These are phyloP conservation scores for Erpobdella octoculata DNA, from an alignment of 2,888 invertebrate species.

Conservation along the genomic window DNA sequence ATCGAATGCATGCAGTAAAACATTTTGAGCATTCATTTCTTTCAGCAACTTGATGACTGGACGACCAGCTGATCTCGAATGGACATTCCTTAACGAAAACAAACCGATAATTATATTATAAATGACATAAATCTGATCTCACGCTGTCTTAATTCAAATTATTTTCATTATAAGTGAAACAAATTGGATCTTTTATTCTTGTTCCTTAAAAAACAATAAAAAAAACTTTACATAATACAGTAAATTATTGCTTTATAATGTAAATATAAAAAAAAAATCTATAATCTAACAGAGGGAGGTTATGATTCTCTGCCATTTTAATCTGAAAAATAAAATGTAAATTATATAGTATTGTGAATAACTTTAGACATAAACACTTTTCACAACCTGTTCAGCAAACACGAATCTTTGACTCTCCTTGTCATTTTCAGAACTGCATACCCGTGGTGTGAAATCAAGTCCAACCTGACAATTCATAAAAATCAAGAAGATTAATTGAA, in stretches of 20 bases:
- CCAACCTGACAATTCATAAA: conserved; percentile 45
- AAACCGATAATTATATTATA: too few relatives aligned
- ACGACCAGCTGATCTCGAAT: conserved; percentile 53
- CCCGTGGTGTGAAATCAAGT: conserved; percentile 52
- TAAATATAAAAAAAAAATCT: not conserved
- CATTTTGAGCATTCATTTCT: conserved; percentile 46
- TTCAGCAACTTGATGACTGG: conserved; percentile 49
- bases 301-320: conserved; percentile 42
- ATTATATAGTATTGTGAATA: too few relatives aligned
- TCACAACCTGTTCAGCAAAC: conserved; percentile 47
- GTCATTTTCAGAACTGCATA: conserved; percentile 45
- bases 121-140: too few relatives aligned
- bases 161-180: too few relatives aligned
- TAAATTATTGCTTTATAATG: too few relatives aligned
- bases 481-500: not conserved
- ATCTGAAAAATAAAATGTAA: conserved; percentile 44
- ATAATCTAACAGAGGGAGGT: conserved; percentile 44
- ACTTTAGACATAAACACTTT: too few relatives aligned
- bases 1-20: conserved; percentile 54
- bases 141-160: too few relatives aligned
- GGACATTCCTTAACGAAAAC: conserved; percentile 49
- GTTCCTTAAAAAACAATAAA: too few relatives aligned
- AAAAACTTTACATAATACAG: too few relatives aligned
- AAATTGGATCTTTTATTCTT: too few relatives aligned
- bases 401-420: conserved; percentile 49